Evolutionary conservation across 2,113 vertebrate species (phyloP).

Genomic region (Pteruthius melanotis): DNA sequence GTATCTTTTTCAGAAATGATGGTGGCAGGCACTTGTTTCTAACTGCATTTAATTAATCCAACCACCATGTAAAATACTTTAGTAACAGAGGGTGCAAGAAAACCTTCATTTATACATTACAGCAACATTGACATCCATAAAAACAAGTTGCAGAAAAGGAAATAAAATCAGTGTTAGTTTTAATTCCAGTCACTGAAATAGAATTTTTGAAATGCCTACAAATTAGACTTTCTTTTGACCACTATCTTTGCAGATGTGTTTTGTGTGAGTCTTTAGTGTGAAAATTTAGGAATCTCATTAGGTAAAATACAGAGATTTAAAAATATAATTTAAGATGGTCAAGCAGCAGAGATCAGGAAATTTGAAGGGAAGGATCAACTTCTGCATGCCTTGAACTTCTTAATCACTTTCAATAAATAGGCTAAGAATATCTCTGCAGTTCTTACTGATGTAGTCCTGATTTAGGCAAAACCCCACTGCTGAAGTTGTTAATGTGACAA

Average conservation of each 20-base stretch:
- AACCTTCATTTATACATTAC: constrained; percentile 1
- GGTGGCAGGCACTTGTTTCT: constrained; percentile 34
- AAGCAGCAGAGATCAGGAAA: constrained; percentile 12
- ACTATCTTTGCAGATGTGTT: background rate
- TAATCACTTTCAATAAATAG: background rate
- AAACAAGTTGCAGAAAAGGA: background rate
- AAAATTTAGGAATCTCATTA: background rate
- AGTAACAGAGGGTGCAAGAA: constrained; percentile 18
- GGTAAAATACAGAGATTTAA: background rate
- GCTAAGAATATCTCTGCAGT: background rate
- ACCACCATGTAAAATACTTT: background rate
- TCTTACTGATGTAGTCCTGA: background rate
- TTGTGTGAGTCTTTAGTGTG: background rate
- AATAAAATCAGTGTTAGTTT: background rate
- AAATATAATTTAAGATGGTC: background rate
- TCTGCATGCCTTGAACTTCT: background rate
- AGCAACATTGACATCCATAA: background rate
- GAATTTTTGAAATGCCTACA: background rate
- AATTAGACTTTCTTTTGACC: background rate
- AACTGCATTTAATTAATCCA: constrained; percentile 12
- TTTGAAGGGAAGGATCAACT: background rate
- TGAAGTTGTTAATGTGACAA: background rate
- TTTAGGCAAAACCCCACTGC: background rate
- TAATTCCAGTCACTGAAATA: background rate
- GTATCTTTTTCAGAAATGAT: constrained; percentile 10